Evolutionary conservation across 2,888 invertebrate species (phyloP).

Genomic region (Drosophila heteroneura): DNA sequence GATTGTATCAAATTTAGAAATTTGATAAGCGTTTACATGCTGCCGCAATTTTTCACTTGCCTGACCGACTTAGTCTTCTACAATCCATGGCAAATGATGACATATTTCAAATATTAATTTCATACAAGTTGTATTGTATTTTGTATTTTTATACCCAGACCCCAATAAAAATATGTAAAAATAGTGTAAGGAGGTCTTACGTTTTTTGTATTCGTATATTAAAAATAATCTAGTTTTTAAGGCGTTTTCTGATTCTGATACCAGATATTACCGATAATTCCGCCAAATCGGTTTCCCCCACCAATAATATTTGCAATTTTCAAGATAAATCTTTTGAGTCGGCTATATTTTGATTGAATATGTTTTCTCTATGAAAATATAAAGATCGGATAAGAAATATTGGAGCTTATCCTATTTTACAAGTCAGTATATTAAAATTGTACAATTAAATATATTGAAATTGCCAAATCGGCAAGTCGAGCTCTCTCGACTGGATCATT

Average conservation of each 20-base stretch:
- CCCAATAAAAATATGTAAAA: not conserved
- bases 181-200: not conserved
- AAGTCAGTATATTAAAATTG: not conserved
- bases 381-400: not conserved
- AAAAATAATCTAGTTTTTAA: fast-evolving
- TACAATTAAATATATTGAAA: not conserved
- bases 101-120: not conserved
- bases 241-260: not conserved
- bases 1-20: not conserved
- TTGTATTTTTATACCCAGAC: not conserved
- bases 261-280: not conserved
- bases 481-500: not conserved
- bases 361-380: not conserved
- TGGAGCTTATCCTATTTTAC: not conserved
- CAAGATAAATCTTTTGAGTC: not conserved
- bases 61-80: not conserved
- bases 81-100: not conserved
- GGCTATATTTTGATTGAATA: not conserved
- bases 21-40: not conserved
- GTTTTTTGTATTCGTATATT: not conserved
- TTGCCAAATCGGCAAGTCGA: not conserved
- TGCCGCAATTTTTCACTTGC: not conserved
- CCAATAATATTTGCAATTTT: not conserved
- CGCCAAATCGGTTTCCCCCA: fast-evolving
- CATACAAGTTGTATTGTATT: not conserved